A percentile compares a stretch with the other conserved stretches of the same genome.
Conservation (phyloP, 2,888 invertebrate species). For the Agrochola lychnidis region DNA sequence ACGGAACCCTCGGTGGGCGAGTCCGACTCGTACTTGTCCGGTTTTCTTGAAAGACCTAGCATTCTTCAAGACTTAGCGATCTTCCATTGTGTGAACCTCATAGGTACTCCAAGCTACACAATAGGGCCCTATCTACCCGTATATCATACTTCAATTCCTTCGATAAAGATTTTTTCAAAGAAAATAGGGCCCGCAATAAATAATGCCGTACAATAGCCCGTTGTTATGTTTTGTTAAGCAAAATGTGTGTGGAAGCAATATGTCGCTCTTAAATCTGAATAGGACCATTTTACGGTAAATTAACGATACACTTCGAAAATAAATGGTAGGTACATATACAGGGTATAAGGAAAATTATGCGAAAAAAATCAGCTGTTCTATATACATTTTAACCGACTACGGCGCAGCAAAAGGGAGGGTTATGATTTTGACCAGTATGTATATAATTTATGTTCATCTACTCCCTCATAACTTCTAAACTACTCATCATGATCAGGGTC, state of each 20-base stretch:
- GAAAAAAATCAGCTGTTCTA: no score
- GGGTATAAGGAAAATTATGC: not conserved
- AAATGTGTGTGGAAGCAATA: slow-evolving; percentile 40
- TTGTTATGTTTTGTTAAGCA: slow-evolving; percentile 40
- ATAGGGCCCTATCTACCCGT: slow-evolving; percentile 37
- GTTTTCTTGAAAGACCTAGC: not conserved
- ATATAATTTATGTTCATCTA: no score
- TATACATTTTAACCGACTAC: no score
- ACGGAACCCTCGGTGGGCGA: no score
- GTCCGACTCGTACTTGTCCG: no score
- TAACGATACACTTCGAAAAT: not conserved
- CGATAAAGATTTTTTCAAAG: slow-evolving; percentile 53
- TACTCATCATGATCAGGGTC: no score
- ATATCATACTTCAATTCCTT: slow-evolving; percentile 53
- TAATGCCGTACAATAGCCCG: slow-evolving; percentile 43
- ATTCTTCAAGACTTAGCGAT: no score
- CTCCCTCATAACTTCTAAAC: no score
- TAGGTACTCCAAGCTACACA: slow-evolving; percentile 37
- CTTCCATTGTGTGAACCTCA: slow-evolving; percentile 8
- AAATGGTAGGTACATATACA: not conserved
- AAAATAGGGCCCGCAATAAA: slow-evolving; percentile 44
- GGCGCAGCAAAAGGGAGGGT: no score
- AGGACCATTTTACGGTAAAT: slow-evolving; percentile 14
- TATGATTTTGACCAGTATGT: no score
- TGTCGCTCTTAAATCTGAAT: slow-evolving; percentile 28